Evolutionary conservation across 37 sponge, comb jelly and placozoan genomes (phyloP), one percentile per base, ranked within the genome.

Genomic region (Haliclona indistincta): DNA sequence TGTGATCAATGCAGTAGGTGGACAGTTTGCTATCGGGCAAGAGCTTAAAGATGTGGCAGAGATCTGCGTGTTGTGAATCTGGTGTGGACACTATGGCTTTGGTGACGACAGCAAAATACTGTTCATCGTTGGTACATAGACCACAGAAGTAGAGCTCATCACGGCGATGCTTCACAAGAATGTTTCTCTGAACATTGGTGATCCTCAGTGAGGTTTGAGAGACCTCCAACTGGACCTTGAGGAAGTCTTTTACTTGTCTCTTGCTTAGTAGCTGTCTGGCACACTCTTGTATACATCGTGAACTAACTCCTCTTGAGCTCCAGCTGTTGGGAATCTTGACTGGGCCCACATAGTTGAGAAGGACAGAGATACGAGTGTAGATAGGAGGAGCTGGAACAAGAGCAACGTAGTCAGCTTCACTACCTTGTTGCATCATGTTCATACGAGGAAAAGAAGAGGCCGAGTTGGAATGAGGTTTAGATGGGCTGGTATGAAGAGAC

Each of bases 51-150:
- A 89, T 76, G 25, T 89, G 84, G 65, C 89, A 89, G 51, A 71
- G 66, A 64, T 83, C 72, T 15, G 76, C 84, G 22, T 1, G 64
- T 6, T 44, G n/a, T 77, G 34, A 26, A 17, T 56, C 42, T 33
- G 22, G 65, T 44, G 3, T 32, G 34, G 63, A 74, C 63, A 37
- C 35, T 68, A 39, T 79, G 74, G 30, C 74, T 67, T 56, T 34
- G 52, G 89, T 83, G 19, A 89, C 89, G 17, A 89, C 69, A 5
- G 70, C 89, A 83, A 89, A 89, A 63, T 89, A 83, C 34, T 79
- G 75, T 71, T 89, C 89, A 40, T 89, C 84, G 30, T 89, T 76
- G 30, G 75, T 79, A 56, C 81, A 81, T 42, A 79, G 74, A 13
- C 89, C 89, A 53, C 84, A 79, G 61, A 83, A 89, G 73, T 74